These are phyloP conservation scores for Drosophila nebulosa DNA, from an alignment of 1,140 invertebrate species.

Conservation along the genomic window DNA sequence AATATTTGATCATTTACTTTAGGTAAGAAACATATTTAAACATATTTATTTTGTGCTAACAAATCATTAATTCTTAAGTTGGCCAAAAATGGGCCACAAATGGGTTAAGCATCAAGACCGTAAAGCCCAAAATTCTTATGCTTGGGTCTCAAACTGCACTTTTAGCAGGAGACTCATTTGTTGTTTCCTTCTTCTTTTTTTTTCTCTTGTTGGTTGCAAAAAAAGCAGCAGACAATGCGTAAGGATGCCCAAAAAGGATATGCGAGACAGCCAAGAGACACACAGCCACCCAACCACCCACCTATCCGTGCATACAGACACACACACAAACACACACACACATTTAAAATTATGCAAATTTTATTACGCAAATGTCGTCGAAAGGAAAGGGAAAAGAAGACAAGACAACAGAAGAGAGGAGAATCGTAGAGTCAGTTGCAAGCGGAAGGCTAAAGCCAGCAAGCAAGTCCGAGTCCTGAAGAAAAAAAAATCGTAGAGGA, in stretches of 20 bases:
- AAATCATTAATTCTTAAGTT: background rate
- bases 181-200: slow-evolving; percentile 25
- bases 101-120: slow-evolving; percentile 32
- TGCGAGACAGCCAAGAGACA: slow-evolving; percentile 73
- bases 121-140: slow-evolving; percentile 39
- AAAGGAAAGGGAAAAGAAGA: slow-evolving; percentile 2
- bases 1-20: too few relatives aligned
- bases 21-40: too few relatives aligned
- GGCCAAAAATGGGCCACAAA: background rate
- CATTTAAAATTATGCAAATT: slow-evolving; percentile 80
- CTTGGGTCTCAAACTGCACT: slow-evolving; percentile 30
- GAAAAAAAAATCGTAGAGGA: slow-evolving; percentile 47
- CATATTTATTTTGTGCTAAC: too few relatives aligned
- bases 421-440: background rate
- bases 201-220: slow-evolving; percentile 56
- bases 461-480: slow-evolving; percentile 50
- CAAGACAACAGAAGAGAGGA: slow-evolving; percentile 1
- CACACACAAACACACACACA: slow-evolving; percentile 35
- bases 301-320: slow-evolving; percentile 20
- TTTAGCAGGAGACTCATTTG: slow-evolving; percentile 49
- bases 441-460: slow-evolving; percentile 27
- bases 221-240: slow-evolving; percentile 75
- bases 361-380: slow-evolving; percentile 75
- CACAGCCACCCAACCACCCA: slow-evolving; percentile 28
- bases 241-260: slow-evolving; percentile 71